Evolutionary conservation across 2,888 invertebrate species (phyloP), one percentile per base, ranked within the genome.

Genomic region (Drosophila atripex): DNA sequence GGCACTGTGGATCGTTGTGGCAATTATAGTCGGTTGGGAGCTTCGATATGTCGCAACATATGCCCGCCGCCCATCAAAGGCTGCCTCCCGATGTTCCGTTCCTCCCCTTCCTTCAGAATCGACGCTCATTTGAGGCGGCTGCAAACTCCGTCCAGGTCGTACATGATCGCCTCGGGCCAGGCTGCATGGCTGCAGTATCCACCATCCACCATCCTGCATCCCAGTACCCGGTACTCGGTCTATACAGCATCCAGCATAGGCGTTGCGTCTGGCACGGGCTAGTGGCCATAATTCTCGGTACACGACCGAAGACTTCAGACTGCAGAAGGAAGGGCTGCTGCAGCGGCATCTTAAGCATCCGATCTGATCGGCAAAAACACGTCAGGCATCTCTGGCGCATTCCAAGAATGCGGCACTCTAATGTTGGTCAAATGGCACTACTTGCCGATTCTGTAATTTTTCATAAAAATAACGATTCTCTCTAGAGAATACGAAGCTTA

Each of bases 151-250:
- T 76, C 74, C 74, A 86, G 89, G 90, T 90, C 83, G 88, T 89
- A 88, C 89, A 87, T 80, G 89, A 90, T 89, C 87, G 87, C 89
- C 90, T 85, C 72, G 64, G 74, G 89, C 88, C 86, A 71, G 64
- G 32, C 32, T 45, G 58, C 43, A 46, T 59, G 78, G 77, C 77
- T 78, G 76, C 65, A 86, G 80, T 77, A 89, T 84, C 70, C 23
- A 76, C 46, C 66, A 57, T 16, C 49, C 65, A 58, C 73, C 57
- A 77, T 58, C 66, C 45, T 63, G 59, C 75, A 53, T 35, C 84
- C 70, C 21, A 76, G 50, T 63, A 57, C 18, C 65, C 65, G 53
- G 73, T 57, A 77, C 58, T 18, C 21, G 9, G 12, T 18, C 41
- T 18, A 41, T 84, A 73, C 23, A 76, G 50, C 61, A 59, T 25